Conservation (phyloP, 2,797 vertebrate species). For the Danio aesculapii region DNA sequence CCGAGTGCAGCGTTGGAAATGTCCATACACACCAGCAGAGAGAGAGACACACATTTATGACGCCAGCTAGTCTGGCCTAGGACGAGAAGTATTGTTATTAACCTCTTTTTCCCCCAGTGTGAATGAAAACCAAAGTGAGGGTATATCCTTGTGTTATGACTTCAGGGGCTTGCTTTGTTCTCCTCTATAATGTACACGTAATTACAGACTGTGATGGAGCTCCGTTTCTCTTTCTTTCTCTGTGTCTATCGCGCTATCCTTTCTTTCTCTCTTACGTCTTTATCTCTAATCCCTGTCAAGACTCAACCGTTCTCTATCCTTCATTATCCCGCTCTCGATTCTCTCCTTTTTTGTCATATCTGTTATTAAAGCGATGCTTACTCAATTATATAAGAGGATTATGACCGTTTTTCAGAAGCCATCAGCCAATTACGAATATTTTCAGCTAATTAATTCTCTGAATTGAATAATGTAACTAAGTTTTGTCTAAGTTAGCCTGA, state of each 20-base stretch:
- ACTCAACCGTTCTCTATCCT: neutral
- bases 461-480: neutral
- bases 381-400: neutral
- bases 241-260: neutral
- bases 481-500: neutral
- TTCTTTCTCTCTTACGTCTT: neutral
- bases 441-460: neutral
- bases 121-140: constrained; percentile 73
- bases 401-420: neutral
- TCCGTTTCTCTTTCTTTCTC: constrained; percentile 35
- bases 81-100: constrained; percentile 80
- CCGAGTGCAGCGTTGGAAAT: constrained; percentile 40
- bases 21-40: constrained; percentile 6
- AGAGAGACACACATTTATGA: constrained; percentile 70
- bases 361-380: neutral
- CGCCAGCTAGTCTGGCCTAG: constrained; percentile 77
- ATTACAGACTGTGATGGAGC: constrained; percentile 70
- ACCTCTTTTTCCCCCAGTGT: constrained; percentile 64
- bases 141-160: constrained; percentile 74
- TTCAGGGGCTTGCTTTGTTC: constrained; percentile 77
- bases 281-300: neutral
- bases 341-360: neutral
- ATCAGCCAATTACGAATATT: neutral
- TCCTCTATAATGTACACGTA: constrained; percentile 74
- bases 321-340: neutral